These are phyloP conservation scores for Plusia festucae DNA, from an alignment of 2,888 invertebrate genomes.

Conservation along the genomic window DNA sequence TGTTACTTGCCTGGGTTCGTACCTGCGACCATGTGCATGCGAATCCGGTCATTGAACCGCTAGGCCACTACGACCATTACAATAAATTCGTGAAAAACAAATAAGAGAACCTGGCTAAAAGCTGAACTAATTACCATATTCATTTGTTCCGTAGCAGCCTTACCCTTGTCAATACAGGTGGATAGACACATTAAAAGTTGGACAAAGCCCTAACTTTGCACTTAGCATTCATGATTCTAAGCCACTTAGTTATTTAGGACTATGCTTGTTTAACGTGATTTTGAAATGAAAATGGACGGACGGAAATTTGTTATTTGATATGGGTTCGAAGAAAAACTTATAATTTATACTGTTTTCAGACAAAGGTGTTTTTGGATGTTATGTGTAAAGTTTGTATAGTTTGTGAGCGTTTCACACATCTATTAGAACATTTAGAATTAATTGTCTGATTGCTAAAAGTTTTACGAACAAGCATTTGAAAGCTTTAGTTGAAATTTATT, in stretches of 20 bases:
- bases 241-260: slow-evolving; percentile 20
- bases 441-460: too few relatives aligned
- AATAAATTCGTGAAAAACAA: slow-evolving; percentile 6
- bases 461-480: too few relatives aligned
- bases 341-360: slow-evolving; percentile 26
- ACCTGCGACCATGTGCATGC: too few relatives aligned
- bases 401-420: too few relatives aligned
- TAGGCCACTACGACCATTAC: too few relatives aligned
- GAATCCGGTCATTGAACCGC: too few relatives aligned
- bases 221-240: slow-evolving; percentile 46
- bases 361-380: background rate
- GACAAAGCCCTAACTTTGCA: slow-evolving; percentile 41
- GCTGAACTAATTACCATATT: slow-evolving; percentile 30
- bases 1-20: too few relatives aligned
- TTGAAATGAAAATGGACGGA: slow-evolving; percentile 23
- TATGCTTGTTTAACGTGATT: slow-evolving; percentile 35
- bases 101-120: slow-evolving; percentile 19
- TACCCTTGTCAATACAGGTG: slow-evolving; percentile 26
- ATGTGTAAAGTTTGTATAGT: background rate
- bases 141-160: slow-evolving; percentile 15
- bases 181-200: slow-evolving; percentile 45
- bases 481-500: too few relatives aligned
- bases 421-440: too few relatives aligned
- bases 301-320: slow-evolving; percentile 32
- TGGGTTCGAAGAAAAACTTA: slow-evolving; percentile 20